A percentile compares a stretch with the other conserved stretches of the same genome.
Conservation (phyloP, 2,888 invertebrate species). For the Patella caerulea region DNA sequence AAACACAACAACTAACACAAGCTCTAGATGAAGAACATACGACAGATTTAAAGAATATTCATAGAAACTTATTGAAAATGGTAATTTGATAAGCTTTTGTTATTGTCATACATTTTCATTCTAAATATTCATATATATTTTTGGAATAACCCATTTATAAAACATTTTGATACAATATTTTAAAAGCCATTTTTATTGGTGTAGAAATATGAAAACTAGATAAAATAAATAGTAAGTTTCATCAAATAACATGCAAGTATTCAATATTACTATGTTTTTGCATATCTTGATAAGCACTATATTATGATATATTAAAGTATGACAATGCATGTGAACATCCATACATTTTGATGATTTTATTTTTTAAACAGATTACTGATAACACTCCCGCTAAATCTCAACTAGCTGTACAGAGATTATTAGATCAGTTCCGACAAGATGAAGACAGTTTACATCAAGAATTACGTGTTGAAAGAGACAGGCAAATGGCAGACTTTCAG, state of each 20-base stretch:
- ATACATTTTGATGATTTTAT: neutral
- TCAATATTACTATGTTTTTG: too few relatives aligned
- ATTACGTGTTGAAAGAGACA: constrained; percentile 51
- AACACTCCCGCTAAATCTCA: constrained; percentile 52
- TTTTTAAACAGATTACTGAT: constrained; percentile 36
- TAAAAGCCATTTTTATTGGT: too few relatives aligned
- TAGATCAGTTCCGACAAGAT: constrained; percentile 62
- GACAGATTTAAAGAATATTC: constrained; percentile 37
- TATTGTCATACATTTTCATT: too few relatives aligned
- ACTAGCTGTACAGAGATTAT: constrained; percentile 57
- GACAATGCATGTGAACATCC: too few relatives aligned
- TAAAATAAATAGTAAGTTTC: too few relatives aligned
- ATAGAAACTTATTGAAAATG: constrained; percentile 45
- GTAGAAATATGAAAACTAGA: too few relatives aligned
- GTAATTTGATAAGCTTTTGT: constrained; percentile 24
- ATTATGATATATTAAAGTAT: too few relatives aligned
- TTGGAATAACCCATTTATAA: too few relatives aligned
- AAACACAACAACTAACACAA: constrained; percentile 50
- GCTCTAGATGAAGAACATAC: constrained; percentile 60
- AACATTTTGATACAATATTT: too few relatives aligned
- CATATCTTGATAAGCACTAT: too few relatives aligned
- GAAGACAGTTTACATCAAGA: constrained; percentile 53
- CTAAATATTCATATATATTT: too few relatives aligned
- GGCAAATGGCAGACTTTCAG: constrained; percentile 60
- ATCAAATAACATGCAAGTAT: too few relatives aligned